Conservation (phyloP, 2,888 invertebrate genomes). For the Spodoptera littoralis region DNA sequence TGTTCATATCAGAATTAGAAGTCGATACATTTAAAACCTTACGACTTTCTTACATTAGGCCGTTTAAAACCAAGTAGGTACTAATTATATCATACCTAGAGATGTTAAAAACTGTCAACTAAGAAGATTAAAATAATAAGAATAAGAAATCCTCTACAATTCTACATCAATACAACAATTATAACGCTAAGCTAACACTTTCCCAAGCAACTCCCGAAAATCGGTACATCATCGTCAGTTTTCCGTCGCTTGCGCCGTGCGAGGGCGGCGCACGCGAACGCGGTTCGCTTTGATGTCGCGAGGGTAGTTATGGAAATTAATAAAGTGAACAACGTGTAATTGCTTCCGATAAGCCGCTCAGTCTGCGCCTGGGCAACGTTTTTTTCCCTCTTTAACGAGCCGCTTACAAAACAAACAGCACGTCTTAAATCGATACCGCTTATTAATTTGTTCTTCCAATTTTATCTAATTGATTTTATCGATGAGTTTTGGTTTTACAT, state of each 20-base stretch:
- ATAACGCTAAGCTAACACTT: background rate
- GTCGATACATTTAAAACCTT: too few species aligned
- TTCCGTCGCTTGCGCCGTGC: slow-evolving; percentile 58
- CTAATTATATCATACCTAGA: too few species aligned
- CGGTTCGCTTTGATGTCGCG: slow-evolving; percentile 84
- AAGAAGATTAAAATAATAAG: too few species aligned
- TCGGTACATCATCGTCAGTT: background rate
- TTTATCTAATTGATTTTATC: slow-evolving; percentile 44
- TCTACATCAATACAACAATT: too few species aligned
- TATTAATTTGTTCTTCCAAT: slow-evolving; percentile 51
- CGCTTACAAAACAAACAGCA: slow-evolving; percentile 70
- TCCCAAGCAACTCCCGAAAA: background rate
- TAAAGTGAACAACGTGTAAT: slow-evolving; percentile 86
- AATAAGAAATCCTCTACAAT: too few species aligned
- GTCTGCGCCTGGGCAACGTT: slow-evolving; percentile 64
- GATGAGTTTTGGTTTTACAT: slow-evolving; percentile 23
- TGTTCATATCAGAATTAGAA: too few species aligned
- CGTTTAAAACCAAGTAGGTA: too few species aligned
- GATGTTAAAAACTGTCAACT: too few species aligned
- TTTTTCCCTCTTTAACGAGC: slow-evolving; percentile 71
- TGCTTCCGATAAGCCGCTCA: slow-evolving; percentile 85
- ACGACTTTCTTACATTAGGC: too few species aligned
- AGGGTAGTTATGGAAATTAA: slow-evolving; percentile 88
- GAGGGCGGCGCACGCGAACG: slow-evolving; percentile 69
- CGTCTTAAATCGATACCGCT: slow-evolving; percentile 62